Conservation (phyloP, 2,797 vertebrate species). For the Sebastes cheni region DNA sequence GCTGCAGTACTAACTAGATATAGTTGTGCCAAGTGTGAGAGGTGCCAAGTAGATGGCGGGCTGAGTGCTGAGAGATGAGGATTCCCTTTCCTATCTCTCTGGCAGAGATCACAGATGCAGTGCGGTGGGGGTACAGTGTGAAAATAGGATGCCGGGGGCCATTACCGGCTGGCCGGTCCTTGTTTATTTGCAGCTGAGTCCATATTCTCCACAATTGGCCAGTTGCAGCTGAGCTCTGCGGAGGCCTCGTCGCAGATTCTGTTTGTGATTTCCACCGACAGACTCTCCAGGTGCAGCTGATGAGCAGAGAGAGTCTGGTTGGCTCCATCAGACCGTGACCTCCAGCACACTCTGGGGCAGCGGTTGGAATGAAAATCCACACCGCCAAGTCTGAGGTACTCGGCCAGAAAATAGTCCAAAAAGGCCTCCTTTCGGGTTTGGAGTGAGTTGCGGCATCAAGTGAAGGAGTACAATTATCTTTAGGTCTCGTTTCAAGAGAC, state of each 20-base stretch:
- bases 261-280: neutral
- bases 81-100: neutral
- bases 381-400: neutral
- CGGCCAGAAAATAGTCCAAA: neutral
- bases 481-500: neutral
- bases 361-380: conserved; percentile 19
- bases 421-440: neutral
- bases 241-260: neutral
- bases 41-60: neutral
- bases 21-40: neutral
- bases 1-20: neutral
- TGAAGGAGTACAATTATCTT: neutral
- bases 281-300: conserved; percentile 22
- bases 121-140: neutral
- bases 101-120: neutral
- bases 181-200: neutral
- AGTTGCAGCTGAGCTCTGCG: neutral
- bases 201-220: neutral
- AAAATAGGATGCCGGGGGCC: neutral
- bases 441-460: neutral
- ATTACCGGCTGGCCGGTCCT: neutral
- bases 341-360: conserved; percentile 1
- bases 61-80: neutral
- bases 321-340: conserved; percentile 25
- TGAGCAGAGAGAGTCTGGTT: neutral